phyloP scores from a whole-genome alignment of 2,888 invertebrate species.

The Cheilosia pagana region DNA sequence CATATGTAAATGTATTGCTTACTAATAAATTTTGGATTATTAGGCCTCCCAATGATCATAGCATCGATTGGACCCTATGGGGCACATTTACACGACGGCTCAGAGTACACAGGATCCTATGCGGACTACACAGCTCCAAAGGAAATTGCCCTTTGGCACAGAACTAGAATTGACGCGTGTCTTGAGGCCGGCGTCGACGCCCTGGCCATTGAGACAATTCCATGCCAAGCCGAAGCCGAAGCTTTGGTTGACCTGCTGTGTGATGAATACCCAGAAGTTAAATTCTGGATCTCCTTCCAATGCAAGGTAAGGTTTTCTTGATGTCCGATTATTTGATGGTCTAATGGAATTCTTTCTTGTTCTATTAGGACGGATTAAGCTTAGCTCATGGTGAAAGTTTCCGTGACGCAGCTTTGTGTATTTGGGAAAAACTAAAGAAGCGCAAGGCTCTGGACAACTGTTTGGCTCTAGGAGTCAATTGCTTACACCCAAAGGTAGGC shows the following conservation, averaged over 20 bases:
- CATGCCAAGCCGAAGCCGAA: slow-evolving; percentile 92
- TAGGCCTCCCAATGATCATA: slow-evolving; percentile 87
- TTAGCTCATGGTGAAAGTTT: slow-evolving; percentile 93
- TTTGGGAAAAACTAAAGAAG: slow-evolving; percentile 86
- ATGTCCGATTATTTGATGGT: background rate
- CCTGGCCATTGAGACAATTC: slow-evolving; percentile 96
- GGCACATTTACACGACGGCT: slow-evolving; percentile 94
- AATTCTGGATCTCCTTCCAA: slow-evolving; percentile 95
- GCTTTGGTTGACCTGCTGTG: slow-evolving; percentile 90
- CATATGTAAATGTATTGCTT: slow-evolving; percentile 39
- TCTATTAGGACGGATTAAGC: slow-evolving; percentile 84
- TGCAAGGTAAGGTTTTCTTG: slow-evolving; percentile 87
- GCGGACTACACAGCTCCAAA: slow-evolving; percentile 87
- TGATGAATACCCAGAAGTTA: slow-evolving; percentile 89
- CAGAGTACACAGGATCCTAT: slow-evolving; percentile 96
- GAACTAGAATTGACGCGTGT: slow-evolving; percentile 90
- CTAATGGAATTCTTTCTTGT: background rate
- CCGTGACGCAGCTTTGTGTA: slow-evolving; percentile 88
- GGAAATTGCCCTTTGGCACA: slow-evolving; percentile 93
- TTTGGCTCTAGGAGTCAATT: slow-evolving; percentile 95
- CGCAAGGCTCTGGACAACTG: slow-evolving; percentile 87
- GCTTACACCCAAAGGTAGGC: slow-evolving; percentile 87
- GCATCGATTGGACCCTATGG: slow-evolving; percentile 97
- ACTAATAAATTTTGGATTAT: background rate
- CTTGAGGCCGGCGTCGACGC: slow-evolving; percentile 92